These are phyloP conservation scores for Meganola albula DNA, from an alignment of 2,888 invertebrate genomes.

Conservation along the genomic window DNA sequence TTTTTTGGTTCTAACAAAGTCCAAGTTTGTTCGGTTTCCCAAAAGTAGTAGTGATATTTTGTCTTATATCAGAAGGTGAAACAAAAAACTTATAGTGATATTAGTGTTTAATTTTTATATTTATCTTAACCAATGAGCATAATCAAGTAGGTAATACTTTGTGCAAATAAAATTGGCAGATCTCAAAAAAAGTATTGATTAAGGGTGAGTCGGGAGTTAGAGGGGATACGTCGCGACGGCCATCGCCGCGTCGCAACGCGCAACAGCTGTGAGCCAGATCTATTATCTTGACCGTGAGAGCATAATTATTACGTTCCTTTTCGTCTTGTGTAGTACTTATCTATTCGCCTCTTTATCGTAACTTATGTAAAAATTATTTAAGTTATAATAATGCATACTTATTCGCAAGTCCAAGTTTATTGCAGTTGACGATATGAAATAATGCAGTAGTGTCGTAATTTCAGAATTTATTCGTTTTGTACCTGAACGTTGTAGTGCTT, in stretches of 20 bases:
- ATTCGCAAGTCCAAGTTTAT: no score
- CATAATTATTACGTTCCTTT: slow-evolving; percentile 47
- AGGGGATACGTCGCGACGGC: slow-evolving; percentile 42
- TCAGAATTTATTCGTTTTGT: no score
- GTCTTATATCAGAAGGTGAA: slow-evolving; percentile 35
- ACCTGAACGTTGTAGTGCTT: no score
- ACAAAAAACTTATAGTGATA: slow-evolving; percentile 22
- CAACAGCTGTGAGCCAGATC: slow-evolving; percentile 68
- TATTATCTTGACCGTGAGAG: slow-evolving; percentile 72
- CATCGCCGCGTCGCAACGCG: slow-evolving; percentile 52
- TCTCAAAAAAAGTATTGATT: slow-evolving; percentile 49
- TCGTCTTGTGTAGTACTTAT: slow-evolving; percentile 34
- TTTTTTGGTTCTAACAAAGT: no score
- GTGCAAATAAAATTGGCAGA: slow-evolving; percentile 21
- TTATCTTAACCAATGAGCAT: slow-evolving; percentile 11
- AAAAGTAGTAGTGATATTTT: slow-evolving; percentile 25
- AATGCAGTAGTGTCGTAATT: no score
- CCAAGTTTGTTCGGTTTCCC: slow-evolving; percentile 16
- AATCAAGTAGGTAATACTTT: slow-evolving; percentile 4
- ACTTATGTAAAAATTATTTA: no score
- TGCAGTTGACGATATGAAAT: no score
- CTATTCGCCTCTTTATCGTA: no score
- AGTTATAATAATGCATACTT: no score
- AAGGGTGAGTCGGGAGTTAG: slow-evolving; percentile 48
- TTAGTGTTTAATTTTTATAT: slow-evolving; percentile 5